phyloP scores from a whole-genome alignment of 1,140 invertebrate species.

The Euura lappo region DNA sequence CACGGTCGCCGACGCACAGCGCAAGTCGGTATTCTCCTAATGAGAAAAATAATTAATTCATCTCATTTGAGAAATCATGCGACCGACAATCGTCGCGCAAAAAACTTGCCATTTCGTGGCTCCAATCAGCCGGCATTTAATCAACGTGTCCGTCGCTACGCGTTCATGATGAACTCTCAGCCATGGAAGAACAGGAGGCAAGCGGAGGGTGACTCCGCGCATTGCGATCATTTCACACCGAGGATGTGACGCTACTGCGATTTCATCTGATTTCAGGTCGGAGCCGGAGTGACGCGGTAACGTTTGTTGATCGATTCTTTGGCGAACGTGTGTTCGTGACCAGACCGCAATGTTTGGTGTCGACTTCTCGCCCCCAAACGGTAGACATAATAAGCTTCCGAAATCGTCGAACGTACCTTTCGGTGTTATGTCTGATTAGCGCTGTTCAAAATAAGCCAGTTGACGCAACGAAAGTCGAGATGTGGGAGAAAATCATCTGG shows the following conservation, averaged over 20 bases:
- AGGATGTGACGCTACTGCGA: background rate
- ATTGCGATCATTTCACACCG: background rate
- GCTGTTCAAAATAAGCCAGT: background rate
- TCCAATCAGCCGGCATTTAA: background rate
- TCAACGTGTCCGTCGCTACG: no score
- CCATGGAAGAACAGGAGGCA: background rate
- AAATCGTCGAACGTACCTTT: constrained; percentile 17
- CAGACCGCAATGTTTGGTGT: background rate
- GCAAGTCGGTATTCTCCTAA: background rate
- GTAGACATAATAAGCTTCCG: constrained; percentile 34
- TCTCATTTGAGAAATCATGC: background rate
- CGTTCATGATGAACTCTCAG: no score
- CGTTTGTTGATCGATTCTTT: background rate
- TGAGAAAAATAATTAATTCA: background rate
- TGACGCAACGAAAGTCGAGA: background rate
- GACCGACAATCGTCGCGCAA: no score
- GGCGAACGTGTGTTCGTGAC: background rate
- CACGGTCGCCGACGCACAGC: no score
- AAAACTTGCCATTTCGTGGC: no score
- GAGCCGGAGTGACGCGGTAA: background rate
- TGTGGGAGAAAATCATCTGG: no score
- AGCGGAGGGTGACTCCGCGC: background rate
- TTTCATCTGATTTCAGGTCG: no score
- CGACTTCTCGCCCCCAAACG: constrained; percentile 10
- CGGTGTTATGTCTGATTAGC: constrained; percentile 34